Evolutionary conservation across 2,113 vertebrate species (phyloP), one percentile per base, ranked within the genome.

Genomic region (Anser cygnoides): DNA sequence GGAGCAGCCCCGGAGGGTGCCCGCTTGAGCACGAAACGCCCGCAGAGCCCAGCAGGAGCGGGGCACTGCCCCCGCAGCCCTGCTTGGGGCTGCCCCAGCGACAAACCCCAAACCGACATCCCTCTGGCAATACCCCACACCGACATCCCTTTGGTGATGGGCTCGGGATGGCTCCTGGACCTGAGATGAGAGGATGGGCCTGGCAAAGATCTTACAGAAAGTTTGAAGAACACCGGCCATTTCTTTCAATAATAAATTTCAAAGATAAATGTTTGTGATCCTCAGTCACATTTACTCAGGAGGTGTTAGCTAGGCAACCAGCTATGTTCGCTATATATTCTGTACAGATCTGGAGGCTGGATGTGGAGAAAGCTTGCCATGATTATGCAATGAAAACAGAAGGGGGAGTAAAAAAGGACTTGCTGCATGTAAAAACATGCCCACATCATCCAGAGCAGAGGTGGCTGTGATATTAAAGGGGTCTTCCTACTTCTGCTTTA

Each of bases 271-370:
- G 70, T 87, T 87, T 95, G 89, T 85, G 73, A n/a, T 72, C 87
- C 65, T 44, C 77, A 65, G 84, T 81, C 91, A 31, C 74, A 58
- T 93, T 84, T 37, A 55, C 43, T 82, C 87, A 3, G 89, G 86
- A 95, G 96, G 95, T 95, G 96, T 94, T 96, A 97, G 90, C 96
- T 97, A 97, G 95, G 95, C 95, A 97, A 97, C 95, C 89, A 76
- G 95, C 90, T 11, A 49, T 7, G 57, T 11, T 72, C 84, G 91
- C 74, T 31, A 41, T 86, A 88, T 87, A 89, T 92, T 78, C 87
- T 72, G 81, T 66, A 41, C 89, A 78, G 95, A 91, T 95, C 95
- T 94, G 95, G 97, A 95, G 95, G 95, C 92, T 97, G 95, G 29
- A 85, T 88, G 76, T 93, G 78, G 76, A 94, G 93, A 95, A 92